Evolutionary conservation across 1,140 invertebrate genomes (phyloP), one percentile per base, ranked within the genome.

Genomic region (Gryllus bimaculatus): DNA sequence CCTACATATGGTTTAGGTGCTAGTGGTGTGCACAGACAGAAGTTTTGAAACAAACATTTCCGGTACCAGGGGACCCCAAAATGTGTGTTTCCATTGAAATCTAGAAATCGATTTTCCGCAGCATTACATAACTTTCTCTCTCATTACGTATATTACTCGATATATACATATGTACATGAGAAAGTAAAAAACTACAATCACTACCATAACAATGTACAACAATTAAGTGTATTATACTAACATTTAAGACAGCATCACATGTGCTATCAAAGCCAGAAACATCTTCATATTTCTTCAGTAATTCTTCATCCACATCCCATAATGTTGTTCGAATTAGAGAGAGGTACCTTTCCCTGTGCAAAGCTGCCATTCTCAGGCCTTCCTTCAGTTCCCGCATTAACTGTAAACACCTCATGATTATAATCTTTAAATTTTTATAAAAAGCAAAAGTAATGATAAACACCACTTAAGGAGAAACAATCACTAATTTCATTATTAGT

Each of bases 361-460:
- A 87, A 47, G 93, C 91, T 13, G 94, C 93, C 77, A 95, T 91
- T 82, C 90, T 91, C 73, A 97, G 84, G 10, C 94, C 94, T 83
- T 96, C 95, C 80, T 95, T 93, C 81, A 96, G 89, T 86, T 97
- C 96, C 82, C 92, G 90, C 86, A 96, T 96, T 74, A 97, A 86
- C 90, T 94, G 88, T 21, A 74, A 66, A 21, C 8, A 73, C 7
- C 77, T 49, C 21, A 75, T 18, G 8, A 48, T n/a, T 78, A 7
- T 47, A 47, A 77, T 81, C 74, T 75, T n/a, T 76, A 81, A 10
- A 73, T 39, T 76, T 77, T 80, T 15, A n/a, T 78, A 79, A 49
- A 77, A 47, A 77, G 26, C 13, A 20, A 76, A 76, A 76, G 6
- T 21, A 20, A n/a, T 18, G 26, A n/a, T 4, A 76, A 76, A 20